Evolutionary conservation across 1,140 invertebrate species (phyloP).

Genomic region (Drosophila aff.): DNA sequence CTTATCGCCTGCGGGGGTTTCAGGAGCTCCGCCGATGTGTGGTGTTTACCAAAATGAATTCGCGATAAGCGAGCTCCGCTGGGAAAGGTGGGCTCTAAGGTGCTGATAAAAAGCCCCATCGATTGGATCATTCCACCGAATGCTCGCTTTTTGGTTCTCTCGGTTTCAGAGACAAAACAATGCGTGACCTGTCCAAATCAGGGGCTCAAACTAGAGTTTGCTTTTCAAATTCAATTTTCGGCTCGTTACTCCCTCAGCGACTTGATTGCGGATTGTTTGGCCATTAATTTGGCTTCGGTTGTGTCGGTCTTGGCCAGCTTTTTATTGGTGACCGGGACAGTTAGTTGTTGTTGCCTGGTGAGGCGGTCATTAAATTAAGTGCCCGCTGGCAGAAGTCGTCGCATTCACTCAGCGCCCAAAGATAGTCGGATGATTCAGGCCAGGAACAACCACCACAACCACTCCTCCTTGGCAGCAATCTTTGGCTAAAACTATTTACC

Average conservation of each 20-base stretch:
- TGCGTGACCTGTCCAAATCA: slow-evolving; percentile 76
- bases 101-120: slow-evolving; percentile 47
- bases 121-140: slow-evolving; percentile 46
- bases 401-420: background rate
- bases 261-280: slow-evolving; percentile 55
- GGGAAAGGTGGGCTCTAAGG: background rate
- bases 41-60: slow-evolving; percentile 67
- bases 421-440: slow-evolving; percentile 36
- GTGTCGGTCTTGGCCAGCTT: slow-evolving; percentile 14
- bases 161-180: slow-evolving; percentile 5
- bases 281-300: slow-evolving; percentile 51
- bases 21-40: slow-evolving; percentile 3
- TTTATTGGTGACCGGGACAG: slow-evolving; percentile 18
- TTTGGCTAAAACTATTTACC: background rate
- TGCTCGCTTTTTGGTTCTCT: background rate
- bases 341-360: slow-evolving; percentile 33
- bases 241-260: slow-evolving; percentile 26
- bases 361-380: slow-evolving; percentile 70
- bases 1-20: slow-evolving; percentile 11
- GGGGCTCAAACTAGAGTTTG: slow-evolving; percentile 47
- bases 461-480: background rate
- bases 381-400: slow-evolving; percentile 36
- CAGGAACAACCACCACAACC: background rate
- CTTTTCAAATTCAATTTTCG: slow-evolving; percentile 22
- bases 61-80: slow-evolving; percentile 54